phyloP scores from a whole-genome alignment of 2,888 invertebrate species.

The Geotrupes spiniger region DNA sequence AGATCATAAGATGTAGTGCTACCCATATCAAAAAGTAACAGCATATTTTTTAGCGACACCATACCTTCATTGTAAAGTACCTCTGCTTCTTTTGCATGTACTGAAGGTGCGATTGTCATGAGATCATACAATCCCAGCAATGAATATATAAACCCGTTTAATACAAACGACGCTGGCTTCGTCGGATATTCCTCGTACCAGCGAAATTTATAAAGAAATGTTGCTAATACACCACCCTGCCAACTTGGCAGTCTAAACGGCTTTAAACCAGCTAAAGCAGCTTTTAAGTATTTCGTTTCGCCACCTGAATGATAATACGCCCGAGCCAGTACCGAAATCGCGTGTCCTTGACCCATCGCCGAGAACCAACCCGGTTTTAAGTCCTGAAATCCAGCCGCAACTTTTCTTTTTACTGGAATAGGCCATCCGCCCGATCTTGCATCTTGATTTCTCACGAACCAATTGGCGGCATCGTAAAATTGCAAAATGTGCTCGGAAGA shows the following conservation, averaged over 20 bases:
- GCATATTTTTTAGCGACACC: conserved; percentile 79
- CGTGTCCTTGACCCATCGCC: conserved; percentile 98
- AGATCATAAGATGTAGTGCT: conserved; percentile 95
- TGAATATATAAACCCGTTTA: conserved; percentile 98
- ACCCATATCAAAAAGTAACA: conserved; percentile 92
- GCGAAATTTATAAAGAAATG: conserved; percentile 79
- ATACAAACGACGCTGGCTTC: conserved; percentile 87
- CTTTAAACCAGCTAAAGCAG: conserved; percentile 77
- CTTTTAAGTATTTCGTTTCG: conserved; percentile 71
- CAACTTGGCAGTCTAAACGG: conserved; percentile 72
- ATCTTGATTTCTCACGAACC: conserved; percentile 89
- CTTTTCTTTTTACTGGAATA: conserved; percentile 76
- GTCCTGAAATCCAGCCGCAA: conserved; percentile 66
- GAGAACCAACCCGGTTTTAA: conserved; percentile 66
- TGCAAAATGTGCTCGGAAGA: conserved; percentile 85
- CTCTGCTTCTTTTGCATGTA: conserved; percentile 68
- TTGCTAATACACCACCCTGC: conserved; percentile 80
- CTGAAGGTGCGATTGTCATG: conserved; percentile 72
- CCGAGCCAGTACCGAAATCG: conserved; percentile 88
- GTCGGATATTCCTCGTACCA: conserved; percentile 99
- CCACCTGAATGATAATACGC: conserved; percentile 83
- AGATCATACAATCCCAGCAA: conserved; percentile 94
- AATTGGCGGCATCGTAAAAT: conserved; percentile 89
- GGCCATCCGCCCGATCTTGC: conserved; percentile 87
- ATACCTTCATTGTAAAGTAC: conserved; percentile 81